Base-by-base conservation (phyloP, 1,140 invertebrate species). In the Pemphigus obesinymphae region DNA sequence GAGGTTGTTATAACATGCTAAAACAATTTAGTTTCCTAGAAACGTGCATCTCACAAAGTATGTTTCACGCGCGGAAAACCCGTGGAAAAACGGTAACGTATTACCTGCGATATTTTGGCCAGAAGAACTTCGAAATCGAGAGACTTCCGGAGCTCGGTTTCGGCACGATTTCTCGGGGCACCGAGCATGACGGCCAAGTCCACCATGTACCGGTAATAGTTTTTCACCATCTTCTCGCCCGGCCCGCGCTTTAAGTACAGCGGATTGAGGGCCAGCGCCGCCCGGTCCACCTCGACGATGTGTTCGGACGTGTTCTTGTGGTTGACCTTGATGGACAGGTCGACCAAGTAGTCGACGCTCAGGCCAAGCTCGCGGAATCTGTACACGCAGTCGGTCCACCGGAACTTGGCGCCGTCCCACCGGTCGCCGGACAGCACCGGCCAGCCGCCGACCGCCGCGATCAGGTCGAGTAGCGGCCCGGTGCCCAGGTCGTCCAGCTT, bases 61-160 rank as follows among this genome's bases (percentile, higher is more conserved):
- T n/a, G n/a, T n/a, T n/a, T n/a, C n/a, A n/a, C n/a, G n/a, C n/a
- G n/a, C n/a, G n/a, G n/a, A n/a, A n/a, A n/a, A n/a, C n/a, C n/a
- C n/a, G n/a, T n/a, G n/a, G n/a, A n/a, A n/a, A n/a, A n/a, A n/a
- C n/a, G n/a, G n/a, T n/a, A n/a, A n/a, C n/a, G n/a, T n/a, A n/a
- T n/a, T 55, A 58, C 23, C 34, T 76, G 45, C 88, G 86, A 88
- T 85, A 90, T 89, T 83, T 96, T 96, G 23, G 95, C 96, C 48
- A 99, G 89, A 83, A 92, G 26, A 4, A 95, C 95, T 89, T 99
- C 97, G 85, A 99, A 98, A n/a, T 93, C 88, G 2, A 99, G 88
- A 0, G 96, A 94, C 68, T 94, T 92, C 31, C 89, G 89, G 53
- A 98, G 89, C 85, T 97, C 94, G 5, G 88, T 86, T 81, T 89